A percentile compares a stretch with the other conserved stretches of the same genome.
Conservation (phyloP, 2,888 invertebrate genomes). For the Melangyna quadrimaculata region DNA sequence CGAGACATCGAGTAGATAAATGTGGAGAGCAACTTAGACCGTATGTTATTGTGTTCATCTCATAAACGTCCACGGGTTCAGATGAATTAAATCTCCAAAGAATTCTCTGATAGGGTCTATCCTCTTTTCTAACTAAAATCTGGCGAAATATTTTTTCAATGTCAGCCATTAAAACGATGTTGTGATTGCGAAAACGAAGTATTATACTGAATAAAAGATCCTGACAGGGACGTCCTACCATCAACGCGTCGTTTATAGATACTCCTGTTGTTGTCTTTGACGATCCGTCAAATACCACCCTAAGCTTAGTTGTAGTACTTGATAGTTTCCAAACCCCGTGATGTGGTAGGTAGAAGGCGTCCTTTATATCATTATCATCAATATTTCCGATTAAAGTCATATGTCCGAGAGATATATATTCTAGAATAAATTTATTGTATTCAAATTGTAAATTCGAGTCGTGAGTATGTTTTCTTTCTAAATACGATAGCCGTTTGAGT, state of each 20-base stretch:
- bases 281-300: conserved; percentile 18
- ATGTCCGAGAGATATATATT: background rate
- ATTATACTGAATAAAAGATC: conserved; percentile 8
- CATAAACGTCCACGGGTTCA: background rate
- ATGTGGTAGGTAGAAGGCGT: conserved; percentile 6
- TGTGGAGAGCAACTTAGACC: conserved; percentile 8
- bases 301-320: conserved; percentile 9
- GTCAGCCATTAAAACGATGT: conserved; percentile 6
- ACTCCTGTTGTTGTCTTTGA: conserved; percentile 2
- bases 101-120: background rate
- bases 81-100: background rate
- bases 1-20: conserved; percentile 10
- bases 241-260: background rate
- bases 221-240: conserved; percentile 24
- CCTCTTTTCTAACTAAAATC: background rate
- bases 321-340: conserved; percentile 32
- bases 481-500: too few species aligned
- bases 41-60: conserved; percentile 2
- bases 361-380: background rate
- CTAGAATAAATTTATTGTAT: too few species aligned
- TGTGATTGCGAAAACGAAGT: conserved; percentile 8
- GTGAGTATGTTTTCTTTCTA: too few species aligned
- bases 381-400: background rate
- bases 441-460: too few species aligned
- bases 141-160: background rate